Base-by-base conservation (phyloP, 2,113 vertebrate genomes). In the Ranitomeya imitator region DNA sequence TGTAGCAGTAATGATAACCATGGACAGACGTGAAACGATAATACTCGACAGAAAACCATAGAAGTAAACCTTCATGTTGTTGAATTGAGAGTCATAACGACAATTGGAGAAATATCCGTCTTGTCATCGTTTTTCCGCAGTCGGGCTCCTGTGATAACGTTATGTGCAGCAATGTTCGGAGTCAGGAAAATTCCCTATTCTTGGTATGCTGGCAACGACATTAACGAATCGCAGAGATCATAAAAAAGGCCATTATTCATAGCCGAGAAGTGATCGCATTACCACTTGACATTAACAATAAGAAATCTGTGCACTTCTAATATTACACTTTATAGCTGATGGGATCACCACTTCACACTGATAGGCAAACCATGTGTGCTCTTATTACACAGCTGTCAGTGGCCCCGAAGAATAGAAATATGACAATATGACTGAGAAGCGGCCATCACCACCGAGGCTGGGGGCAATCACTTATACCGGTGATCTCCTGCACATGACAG, bases 241-340 rank as follows among this genome's bases (percentile, higher is more conserved):
- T 85, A 85, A 85, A 85, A 85, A 60, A 9, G 26, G 69, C 37
- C 84, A 76, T 85, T 85, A 85, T 85, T 85, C 84, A 85, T 76
- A 77, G 84, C 69, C 21, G n/a, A 61, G 84, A 63, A 77, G 71
- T 60, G 84, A 76, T 85, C 84, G 11, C 14, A 79, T 86, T 86
- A 86, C 85, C 71, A 59, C 85, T 79, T 86, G 85, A 86, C 85
- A 86, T 86, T 86, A 86, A 79, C 85, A 86, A 86, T 86, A 79
- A 83, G 73, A 63, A 78, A 78, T 57, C 54, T 60, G 37, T 67
- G 74, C 7, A 45, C 57, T 54, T 54, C 73, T 86, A 86, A 86
- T 78, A 86, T 86, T 86, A 79, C 85, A 19, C 67, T 85, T 85
- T 85, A 85, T 85, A 74, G 83, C 83, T 57, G 83, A 59, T 74